These are phyloP conservation scores for Lates japonicus DNA, from an alignment of 2,797 vertebrate genomes.

Conservation along the genomic window DNA sequence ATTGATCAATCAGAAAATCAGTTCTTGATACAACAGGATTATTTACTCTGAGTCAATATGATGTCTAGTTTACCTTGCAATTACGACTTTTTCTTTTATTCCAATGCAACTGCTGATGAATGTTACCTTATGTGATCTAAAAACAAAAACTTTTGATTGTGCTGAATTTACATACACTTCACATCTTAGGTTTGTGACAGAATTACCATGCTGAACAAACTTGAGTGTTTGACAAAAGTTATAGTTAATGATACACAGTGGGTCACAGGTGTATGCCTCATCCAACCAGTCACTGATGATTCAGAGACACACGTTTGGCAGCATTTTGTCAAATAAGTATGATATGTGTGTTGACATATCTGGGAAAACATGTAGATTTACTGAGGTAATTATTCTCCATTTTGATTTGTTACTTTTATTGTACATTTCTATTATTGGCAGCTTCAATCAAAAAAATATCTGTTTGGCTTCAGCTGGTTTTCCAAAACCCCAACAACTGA, in stretches of 20 bases:
- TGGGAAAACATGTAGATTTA: not conserved
- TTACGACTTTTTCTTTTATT: not conserved
- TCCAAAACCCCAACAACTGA: not conserved
- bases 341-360: not conserved
- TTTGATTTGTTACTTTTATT: not conserved
- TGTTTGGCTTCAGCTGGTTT: not conserved
- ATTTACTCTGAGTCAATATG: not conserved
- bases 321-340: not conserved
- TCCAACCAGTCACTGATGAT: not conserved
- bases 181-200: not conserved
- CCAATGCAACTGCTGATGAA: not conserved
- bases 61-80: too few relatives aligned
- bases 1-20: not conserved
- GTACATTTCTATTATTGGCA: not conserved
- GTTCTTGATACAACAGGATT: not conserved
- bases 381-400: not conserved
- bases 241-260: not conserved
- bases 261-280: slow-evolving; percentile 8
- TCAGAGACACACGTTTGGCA: not conserved
- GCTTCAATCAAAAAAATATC: slow-evolving; percentile 8
- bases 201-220: not conserved
- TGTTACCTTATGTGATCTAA: not conserved
- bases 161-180: not conserved
- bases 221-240: too few relatives aligned
- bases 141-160: not conserved